Percentiles rank a stretch among this genome's conserved stretches.
phyloP scores from a whole-genome alignment of 2,888 invertebrate genomes.

The Exocentrus adspersus region DNA sequence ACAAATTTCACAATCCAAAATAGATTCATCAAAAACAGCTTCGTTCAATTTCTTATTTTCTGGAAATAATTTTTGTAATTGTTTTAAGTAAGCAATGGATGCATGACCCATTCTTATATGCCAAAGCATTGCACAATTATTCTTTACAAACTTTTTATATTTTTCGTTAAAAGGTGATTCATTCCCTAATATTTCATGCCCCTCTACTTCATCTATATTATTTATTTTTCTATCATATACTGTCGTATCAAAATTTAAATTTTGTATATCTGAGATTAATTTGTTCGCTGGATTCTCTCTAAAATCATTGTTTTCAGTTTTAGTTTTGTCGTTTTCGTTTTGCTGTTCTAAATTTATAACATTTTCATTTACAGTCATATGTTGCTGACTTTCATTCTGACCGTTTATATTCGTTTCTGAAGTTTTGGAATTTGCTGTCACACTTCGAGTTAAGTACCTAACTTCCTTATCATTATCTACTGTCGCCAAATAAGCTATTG shows the following conservation, averaged over 20 bases:
- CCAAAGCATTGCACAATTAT: conserved; percentile 4
- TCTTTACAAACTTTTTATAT: neutral
- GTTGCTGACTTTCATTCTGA: neutral
- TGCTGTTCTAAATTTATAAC: neutral
- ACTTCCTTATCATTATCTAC: conserved; percentile 18
- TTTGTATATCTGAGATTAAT: no score
- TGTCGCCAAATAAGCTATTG: no score
- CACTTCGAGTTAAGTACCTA: neutral
- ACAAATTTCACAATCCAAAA: conserved; percentile 1
- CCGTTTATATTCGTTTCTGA: neutral
- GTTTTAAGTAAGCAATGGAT: no score
- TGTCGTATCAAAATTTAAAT: neutral
- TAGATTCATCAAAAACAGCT: neutral
- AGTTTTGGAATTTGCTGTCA: neutral
- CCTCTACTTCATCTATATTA: neutral
- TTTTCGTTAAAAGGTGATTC: conserved; percentile 1
- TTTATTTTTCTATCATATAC: neutral
- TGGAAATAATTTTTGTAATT: conserved; percentile 1
- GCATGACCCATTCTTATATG: no score
- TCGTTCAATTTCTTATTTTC: conserved; percentile 1
- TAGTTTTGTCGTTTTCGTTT: neutral
- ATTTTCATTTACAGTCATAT: neutral
- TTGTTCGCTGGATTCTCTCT: neutral
- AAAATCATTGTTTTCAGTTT: neutral
- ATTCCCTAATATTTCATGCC: neutral